phyloP scores from a whole-genome alignment of 2,888 invertebrate genomes.

The Bombylius major region DNA sequence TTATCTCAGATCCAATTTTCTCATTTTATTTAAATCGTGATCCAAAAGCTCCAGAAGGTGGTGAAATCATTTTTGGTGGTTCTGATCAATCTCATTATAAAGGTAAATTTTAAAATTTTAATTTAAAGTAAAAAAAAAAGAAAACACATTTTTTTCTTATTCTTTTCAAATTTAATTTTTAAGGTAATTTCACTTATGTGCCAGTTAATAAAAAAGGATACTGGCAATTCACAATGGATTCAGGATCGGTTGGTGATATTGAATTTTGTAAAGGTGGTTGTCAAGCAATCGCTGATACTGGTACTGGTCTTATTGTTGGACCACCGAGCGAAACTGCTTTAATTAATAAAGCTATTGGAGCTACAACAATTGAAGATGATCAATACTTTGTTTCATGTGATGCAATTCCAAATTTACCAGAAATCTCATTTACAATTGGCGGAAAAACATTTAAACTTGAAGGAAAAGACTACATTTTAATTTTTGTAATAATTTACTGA shows the following conservation, averaged over 20 bases:
- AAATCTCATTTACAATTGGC: conserved; percentile 61
- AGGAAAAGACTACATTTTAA: conserved; percentile 77
- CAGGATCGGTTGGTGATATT: conserved; percentile 42
- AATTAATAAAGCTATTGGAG: conserved; percentile 77
- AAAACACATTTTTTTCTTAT: too few species aligned
- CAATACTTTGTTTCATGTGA: conserved; percentile 74
- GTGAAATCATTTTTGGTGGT: conserved; percentile 88
- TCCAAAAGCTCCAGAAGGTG: conserved; percentile 59
- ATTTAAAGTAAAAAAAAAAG: not conserved
- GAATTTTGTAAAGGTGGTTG: conserved; percentile 69
- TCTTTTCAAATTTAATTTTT: not conserved
- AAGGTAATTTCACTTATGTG: conserved; percentile 73
- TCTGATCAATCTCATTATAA: conserved; percentile 82
- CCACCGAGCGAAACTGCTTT: conserved; percentile 62
- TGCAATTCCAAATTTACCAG: conserved; percentile 64
- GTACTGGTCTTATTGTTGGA: conserved; percentile 91
- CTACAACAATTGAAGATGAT: conserved; percentile 69
- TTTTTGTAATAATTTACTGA: too few species aligned
- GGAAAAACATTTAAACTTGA: conserved; percentile 64
- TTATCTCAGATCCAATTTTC: conserved; percentile 64
- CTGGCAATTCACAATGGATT: conserved; percentile 95
- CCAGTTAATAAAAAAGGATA: conserved; percentile 77
- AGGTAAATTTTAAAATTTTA: conserved; percentile 26
- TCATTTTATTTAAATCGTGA: conserved; percentile 86
- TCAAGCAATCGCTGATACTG: conserved; percentile 90